phyloP scores from a whole-genome alignment of 2,888 invertebrate genomes.

The Camptogramma bilineatum region DNA sequence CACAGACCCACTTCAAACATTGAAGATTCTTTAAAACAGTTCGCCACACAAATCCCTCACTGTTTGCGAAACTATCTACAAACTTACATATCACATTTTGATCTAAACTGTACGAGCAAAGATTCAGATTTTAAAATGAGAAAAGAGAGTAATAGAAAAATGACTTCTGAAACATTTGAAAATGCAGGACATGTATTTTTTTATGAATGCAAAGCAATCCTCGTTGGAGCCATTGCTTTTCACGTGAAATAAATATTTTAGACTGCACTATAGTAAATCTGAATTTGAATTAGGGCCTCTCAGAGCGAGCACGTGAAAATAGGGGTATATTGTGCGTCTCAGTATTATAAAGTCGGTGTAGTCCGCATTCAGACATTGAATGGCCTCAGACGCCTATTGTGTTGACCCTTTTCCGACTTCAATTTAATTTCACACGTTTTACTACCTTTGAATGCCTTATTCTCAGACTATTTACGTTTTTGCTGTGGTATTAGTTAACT shows the following conservation, averaged over 20 bases:
- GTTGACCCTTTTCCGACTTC: constrained; percentile 67
- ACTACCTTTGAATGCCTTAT: constrained; percentile 55
- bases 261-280: constrained; percentile 55
- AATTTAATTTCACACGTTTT: constrained; percentile 73
- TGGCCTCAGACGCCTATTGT: constrained; percentile 66
- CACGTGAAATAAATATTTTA: constrained; percentile 56
- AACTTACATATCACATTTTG: constrained; percentile 40
- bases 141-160: not conserved
- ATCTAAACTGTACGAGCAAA: constrained; percentile 31
- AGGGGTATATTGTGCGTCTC: constrained; percentile 63
- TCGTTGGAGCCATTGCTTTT: constrained; percentile 45
- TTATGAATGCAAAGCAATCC: constrained; percentile 24
- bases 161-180: not conserved
- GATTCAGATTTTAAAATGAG: constrained; percentile 16
- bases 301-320: constrained; percentile 61
- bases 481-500: not conserved
- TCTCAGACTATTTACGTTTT: constrained; percentile 18
- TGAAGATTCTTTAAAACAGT: constrained; percentile 55
- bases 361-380: constrained; percentile 64
- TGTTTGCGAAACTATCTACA: constrained; percentile 41
- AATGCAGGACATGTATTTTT: constrained; percentile 2
- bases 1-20: constrained; percentile 53
- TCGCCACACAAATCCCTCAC: constrained; percentile 44
- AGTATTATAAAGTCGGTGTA: constrained; percentile 67
- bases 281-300: constrained; percentile 64